Evolutionary conservation across 2,888 invertebrate genomes (phyloP).

Genomic region (Diplazon laetatorius): DNA sequence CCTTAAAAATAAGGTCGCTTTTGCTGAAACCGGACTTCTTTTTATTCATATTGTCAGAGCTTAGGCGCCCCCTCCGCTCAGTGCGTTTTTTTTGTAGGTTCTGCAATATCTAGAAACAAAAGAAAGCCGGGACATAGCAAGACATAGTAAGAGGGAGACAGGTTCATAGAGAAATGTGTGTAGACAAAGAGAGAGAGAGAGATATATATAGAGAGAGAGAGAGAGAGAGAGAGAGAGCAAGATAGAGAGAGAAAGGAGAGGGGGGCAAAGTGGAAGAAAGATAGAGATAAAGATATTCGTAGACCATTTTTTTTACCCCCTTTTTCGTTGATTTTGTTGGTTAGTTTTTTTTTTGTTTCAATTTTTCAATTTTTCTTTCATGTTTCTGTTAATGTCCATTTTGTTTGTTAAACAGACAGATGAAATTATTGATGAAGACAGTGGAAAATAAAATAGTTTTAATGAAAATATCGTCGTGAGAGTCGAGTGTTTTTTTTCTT

Average conservation of each 20-base stretch:
- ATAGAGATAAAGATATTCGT: conserved; percentile 61
- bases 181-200: conserved; percentile 76
- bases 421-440: conserved; percentile 51
- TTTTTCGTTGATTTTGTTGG: neutral
- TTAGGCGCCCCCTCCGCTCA: conserved; percentile 98
- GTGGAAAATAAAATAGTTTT: conserved; percentile 34
- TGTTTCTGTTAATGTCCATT: conserved; percentile 24
- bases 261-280: conserved; percentile 66
- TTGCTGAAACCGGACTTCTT: conserved; percentile 96
- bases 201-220: too few species aligned
- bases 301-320: conserved; percentile 36
- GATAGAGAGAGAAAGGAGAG: conserved; percentile 59
- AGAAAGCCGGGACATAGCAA: conserved; percentile 89
- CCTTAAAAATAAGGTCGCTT: conserved; percentile 99
- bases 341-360: too few species aligned
- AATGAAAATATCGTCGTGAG: conserved; percentile 27
- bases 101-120: conserved; percentile 99
- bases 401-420: conserved; percentile 31
- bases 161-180: conserved; percentile 78
- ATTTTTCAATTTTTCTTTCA: conserved; percentile 30
- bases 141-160: conserved; percentile 87
- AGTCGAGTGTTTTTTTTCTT: conserved; percentile 15
- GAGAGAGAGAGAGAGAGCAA: too few species aligned
- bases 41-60: conserved; percentile 94
- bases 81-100: conserved; percentile 99